Evolutionary conservation across 2,797 vertebrate species (phyloP), one percentile per base, ranked within the genome.

Genomic region (Xiphophorus birchmanni): DNA sequence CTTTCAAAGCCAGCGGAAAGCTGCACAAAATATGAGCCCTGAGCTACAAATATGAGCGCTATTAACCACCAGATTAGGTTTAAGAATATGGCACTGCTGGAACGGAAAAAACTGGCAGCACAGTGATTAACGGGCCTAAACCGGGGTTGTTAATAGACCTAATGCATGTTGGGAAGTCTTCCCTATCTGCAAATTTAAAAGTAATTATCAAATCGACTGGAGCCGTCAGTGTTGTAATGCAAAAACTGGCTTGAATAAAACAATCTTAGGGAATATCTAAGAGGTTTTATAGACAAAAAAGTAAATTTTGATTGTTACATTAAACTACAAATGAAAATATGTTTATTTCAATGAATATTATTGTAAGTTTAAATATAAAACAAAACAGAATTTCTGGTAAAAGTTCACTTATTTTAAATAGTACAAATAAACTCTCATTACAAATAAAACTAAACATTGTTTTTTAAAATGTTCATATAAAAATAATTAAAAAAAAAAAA

Each of bases 1-100:
- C 90, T 93, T 92, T 92, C 89, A 94, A 93, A 94, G 91, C 92
- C 92, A 90, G 86, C 5, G 42, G 85, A 92, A 93, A 93, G 90
- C 91, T 90, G 91, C 84, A 85, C 80, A 89, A 91, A 92, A 92
- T 83, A 87, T 87, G 83, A 92, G 87, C 80, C 84, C 82, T 54
- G 82, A 85, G 88, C 92, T 86, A 85, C 84, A 82, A 89, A 90
- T 89, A 89, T 73, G 82, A 93, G 90, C 89, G 89, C 88, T 84
- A 79, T 91, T 93, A 89, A 89, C 73, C 84, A 84, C 50, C 79
- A 90, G 90, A 90, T 92, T 90, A 90, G 84, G 85, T 4, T 88
- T 87, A 80, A 74, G 86, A 81, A 79, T 50, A 79, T 77, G 73
- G 77, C 77, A 73, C 32, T 80, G 84, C 78, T 29, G 79, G 35